These are phyloP conservation scores for Sussaba pulchella DNA, from an alignment of 2,888 invertebrate genomes.

Conservation along the genomic window DNA sequence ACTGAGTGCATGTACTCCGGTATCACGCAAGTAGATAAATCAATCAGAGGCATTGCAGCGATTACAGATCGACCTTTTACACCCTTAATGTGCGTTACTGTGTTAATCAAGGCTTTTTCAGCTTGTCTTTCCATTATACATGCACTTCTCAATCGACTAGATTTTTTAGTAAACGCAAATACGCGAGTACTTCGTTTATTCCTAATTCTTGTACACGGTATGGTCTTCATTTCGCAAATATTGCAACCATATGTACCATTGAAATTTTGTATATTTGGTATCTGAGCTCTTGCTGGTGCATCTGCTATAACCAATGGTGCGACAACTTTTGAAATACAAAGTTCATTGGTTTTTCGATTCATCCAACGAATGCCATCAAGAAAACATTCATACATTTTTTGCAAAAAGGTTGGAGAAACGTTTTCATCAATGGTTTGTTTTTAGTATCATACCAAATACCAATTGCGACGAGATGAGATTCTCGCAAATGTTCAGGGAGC, in stretches of 20 bases:
- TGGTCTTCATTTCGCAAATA: constrained; percentile 59
- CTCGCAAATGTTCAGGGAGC: constrained; percentile 51
- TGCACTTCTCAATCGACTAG: constrained; percentile 45
- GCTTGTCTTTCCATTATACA: constrained; percentile 61
- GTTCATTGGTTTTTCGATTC: constrained; percentile 44
- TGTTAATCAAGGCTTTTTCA: constrained; percentile 21
- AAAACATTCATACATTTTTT: constrained; percentile 49
- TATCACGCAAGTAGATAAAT: constrained; percentile 57
- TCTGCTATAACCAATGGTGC: constrained; percentile 61
- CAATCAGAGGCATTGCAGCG: constrained; percentile 58
- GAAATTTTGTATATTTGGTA: constrained; percentile 57
- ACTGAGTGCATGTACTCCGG: constrained; percentile 69
- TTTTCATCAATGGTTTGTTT: constrained; percentile 51
- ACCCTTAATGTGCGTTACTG: constrained; percentile 47
- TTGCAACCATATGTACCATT: too few species aligned
- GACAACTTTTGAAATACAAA: too few species aligned
- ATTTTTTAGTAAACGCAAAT: constrained; percentile 47
- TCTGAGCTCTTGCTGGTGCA: constrained; percentile 60
- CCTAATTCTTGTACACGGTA: constrained; percentile 9
- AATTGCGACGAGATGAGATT: constrained; percentile 45
- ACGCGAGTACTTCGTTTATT: constrained; percentile 46
- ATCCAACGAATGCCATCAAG: constrained; percentile 46
- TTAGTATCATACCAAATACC: constrained; percentile 55
- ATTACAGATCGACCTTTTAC: constrained; percentile 64
- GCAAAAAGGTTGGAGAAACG: constrained; percentile 52